phyloP scores from a whole-genome alignment of 1,140 invertebrate genomes.

The Drosophila bifasciata region DNA sequence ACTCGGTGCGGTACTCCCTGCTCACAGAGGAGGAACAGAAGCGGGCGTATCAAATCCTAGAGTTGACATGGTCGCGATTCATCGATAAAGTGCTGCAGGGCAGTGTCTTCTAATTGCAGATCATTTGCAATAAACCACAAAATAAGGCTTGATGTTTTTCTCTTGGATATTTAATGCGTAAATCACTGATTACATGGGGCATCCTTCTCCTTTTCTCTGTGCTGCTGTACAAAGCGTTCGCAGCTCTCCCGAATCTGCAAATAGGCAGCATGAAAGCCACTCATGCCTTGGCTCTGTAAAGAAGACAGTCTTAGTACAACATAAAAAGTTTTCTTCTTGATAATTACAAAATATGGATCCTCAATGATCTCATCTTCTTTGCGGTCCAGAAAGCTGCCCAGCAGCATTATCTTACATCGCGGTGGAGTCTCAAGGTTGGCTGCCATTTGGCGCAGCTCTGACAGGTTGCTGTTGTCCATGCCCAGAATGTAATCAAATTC shows the following conservation, averaged over 20 bases:
- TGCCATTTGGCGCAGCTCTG: slow-evolving; percentile 86
- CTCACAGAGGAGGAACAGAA: slow-evolving; percentile 49
- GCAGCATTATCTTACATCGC: slow-evolving; percentile 89
- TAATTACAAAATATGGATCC: slow-evolving; percentile 94
- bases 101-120: slow-evolving; percentile 43
- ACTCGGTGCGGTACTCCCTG: slow-evolving; percentile 86
- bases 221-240: slow-evolving; percentile 49
- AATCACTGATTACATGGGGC: no score
- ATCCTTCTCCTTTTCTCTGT: slow-evolving; percentile 15
- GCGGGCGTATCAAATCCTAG: slow-evolving; percentile 54
- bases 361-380: slow-evolving; percentile 90
- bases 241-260: slow-evolving; percentile 69
- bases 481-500: slow-evolving; percentile 94
- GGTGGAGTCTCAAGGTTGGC: slow-evolving; percentile 84
- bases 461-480: slow-evolving; percentile 93
- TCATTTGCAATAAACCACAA: slow-evolving; percentile 6
- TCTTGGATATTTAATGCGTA: no score
- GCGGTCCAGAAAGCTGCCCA: slow-evolving; percentile 91
- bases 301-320: background rate
- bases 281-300: slow-evolving; percentile 60
- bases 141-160: background rate
- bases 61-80: slow-evolving; percentile 63
- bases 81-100: slow-evolving; percentile 67
- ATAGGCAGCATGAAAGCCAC: slow-evolving; percentile 58
- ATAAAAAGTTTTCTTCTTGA: no score